Conservation (phyloP, 2,888 invertebrate genomes). For the Drosophila subsilvestris region DNA sequence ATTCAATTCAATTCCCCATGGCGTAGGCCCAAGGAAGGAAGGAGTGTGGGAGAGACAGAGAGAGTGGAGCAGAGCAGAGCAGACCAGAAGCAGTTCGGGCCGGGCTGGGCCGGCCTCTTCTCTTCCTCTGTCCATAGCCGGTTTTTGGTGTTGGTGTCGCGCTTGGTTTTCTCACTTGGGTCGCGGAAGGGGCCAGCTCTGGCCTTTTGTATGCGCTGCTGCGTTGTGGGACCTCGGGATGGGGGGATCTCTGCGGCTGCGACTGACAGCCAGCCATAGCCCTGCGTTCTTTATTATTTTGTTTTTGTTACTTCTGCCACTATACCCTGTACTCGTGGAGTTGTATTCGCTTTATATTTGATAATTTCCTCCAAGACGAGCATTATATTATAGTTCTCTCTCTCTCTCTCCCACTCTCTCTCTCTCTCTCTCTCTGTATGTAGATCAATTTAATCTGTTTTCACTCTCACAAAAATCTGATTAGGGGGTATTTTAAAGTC, state of each 20-base stretch:
- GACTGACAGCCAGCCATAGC: conserved; percentile 64
- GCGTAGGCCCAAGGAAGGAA: conserved; percentile 38
- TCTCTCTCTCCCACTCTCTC: neutral
- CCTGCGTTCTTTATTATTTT: conserved; percentile 46
- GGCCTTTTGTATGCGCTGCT: conserved; percentile 41
- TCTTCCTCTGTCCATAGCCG: conserved; percentile 57
- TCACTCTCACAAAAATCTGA: neutral
- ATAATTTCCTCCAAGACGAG: neutral
- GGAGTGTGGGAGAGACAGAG: conserved; percentile 22
- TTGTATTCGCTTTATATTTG: neutral
- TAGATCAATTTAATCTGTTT: neutral
- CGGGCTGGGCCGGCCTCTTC: conserved; percentile 18
- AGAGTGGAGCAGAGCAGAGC: neutral
- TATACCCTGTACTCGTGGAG: neutral
- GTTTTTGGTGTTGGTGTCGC: conserved; percentile 79
- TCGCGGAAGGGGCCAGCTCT: conserved; percentile 26
- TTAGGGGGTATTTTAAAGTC: conserved; percentile 10
- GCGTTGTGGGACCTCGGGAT: conserved; percentile 38
- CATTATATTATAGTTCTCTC: no score
- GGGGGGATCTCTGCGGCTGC: neutral
- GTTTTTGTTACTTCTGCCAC: conserved; percentile 15
- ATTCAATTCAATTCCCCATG: conserved; percentile 80
- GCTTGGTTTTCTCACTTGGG: conserved; percentile 78
- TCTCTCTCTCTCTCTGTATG: neutral
- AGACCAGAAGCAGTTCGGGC: neutral